Base-by-base conservation (phyloP, 2,113 vertebrate species). In the Cyanoliseus patagonus region DNA sequence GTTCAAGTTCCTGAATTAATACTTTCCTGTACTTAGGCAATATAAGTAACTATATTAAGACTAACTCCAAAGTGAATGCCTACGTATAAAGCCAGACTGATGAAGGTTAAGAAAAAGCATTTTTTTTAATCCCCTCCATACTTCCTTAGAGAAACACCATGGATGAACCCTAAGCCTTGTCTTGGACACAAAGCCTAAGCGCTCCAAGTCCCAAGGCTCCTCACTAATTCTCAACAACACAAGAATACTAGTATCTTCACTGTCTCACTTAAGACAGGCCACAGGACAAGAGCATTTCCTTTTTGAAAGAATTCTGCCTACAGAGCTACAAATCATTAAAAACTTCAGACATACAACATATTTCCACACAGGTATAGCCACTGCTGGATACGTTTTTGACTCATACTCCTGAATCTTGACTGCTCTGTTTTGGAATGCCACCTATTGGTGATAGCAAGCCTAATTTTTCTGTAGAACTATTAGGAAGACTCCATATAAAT, bases 381-480 rank as follows among this genome's bases (percentile, higher is more conserved):
- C 10, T n/a, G 66, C 81, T 68, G 62, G 51, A 31, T 3, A 4
- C 3, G 15, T 44, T 76, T 87, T 41, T 84, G n/a, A 4, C 69
- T 77, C 55, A 11, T 1, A 2, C 31, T 66, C 66, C 69, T 81
- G 59, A 66, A 59, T 24, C 49, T 10, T 49, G 81, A 61, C 62
- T 83, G 85, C 72, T 80, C 69, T 92, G 95, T 51, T 96, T 72
- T 57, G 81, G 93, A 95, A 96, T 94, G 88, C 88, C 94, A 94
- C 62, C 92, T 96, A 68, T 93, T 90, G 95, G 94, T 72, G 61
- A 95, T 69, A 88, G 11, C 6, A 68, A 68, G 61, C 0, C 35
- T 2, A 46, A 59, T 81, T 75, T 63, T 88, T 63, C 39, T 63
- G 66, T 75, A 42, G 31, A 52, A 83, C 10, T 12, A 11, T 27